Percentiles rank a stretch among this genome's conserved stretches.
Evolutionary conservation across 2,113 vertebrate species (phyloP).

Genomic region (Anguilla rostrata): DNA sequence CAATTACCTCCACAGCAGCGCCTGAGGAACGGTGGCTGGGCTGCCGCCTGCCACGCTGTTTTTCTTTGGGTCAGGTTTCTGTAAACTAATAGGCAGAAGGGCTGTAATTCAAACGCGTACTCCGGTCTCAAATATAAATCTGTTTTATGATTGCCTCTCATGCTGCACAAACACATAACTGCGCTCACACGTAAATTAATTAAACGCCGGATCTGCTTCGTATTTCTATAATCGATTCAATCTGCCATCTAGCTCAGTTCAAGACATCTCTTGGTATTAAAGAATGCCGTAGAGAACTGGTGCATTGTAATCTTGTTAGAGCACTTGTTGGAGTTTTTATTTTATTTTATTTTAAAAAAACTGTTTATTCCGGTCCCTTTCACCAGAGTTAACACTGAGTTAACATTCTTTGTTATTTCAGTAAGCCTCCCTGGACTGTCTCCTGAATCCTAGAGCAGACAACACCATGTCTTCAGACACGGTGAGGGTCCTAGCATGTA

Average conservation of each 20-base stretch:
- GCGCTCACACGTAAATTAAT: neutral
- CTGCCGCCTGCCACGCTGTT: neutral
- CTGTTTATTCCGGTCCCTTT: neutral
- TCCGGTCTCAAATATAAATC: neutral
- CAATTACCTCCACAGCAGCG: neutral
- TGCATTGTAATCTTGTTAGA: neutral
- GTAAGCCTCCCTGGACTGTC: neutral
- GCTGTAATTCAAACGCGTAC: constrained; percentile 10
- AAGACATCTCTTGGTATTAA: neutral
- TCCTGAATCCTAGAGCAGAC: neutral
- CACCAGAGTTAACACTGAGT: neutral
- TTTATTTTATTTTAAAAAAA: neutral
- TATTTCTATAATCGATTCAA: neutral
- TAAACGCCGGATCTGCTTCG: neutral
- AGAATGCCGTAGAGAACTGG: neutral
- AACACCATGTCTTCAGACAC: neutral
- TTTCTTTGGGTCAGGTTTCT: constrained; percentile 7
- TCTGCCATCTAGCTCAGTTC: neutral
- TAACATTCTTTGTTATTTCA: neutral
- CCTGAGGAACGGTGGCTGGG: neutral
- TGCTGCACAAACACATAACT: neutral
- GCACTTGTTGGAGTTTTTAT: neutral
- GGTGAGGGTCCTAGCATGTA: neutral
- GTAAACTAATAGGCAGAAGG: constrained; percentile 3
- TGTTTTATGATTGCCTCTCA: constrained; percentile 7